Percentiles rank a stretch among this genome's conserved stretches.
Conservation (phyloP, 2,797 vertebrate species). For the Labeo calbasu region DNA sequence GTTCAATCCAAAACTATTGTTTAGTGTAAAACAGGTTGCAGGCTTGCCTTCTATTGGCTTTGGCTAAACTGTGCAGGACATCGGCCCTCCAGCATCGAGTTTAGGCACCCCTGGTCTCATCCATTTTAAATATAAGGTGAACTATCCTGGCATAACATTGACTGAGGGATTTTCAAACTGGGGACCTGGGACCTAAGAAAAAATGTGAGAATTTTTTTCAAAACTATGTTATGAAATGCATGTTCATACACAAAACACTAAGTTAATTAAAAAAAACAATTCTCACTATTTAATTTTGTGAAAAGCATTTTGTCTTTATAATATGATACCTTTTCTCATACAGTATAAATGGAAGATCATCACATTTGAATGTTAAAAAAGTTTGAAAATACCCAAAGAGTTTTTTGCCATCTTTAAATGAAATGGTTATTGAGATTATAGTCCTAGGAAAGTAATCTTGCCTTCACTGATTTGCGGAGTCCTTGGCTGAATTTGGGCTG, state of each 20-base stretch:
- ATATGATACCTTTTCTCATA: neutral
- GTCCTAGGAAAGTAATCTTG: constrained; percentile 66
- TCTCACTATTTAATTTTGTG: neutral
- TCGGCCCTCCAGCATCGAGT: too few relatives aligned
- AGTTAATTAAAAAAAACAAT: too few relatives aligned
- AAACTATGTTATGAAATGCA: neutral
- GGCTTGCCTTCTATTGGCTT: too few relatives aligned
- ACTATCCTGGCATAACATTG: neutral
- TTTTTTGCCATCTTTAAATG: neutral
- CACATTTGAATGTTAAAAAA: neutral
- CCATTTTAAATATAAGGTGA: neutral
- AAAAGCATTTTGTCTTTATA: neutral
- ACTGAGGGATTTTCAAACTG: neutral
- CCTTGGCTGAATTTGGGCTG: constrained; percentile 84
- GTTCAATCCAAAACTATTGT: too few relatives aligned
- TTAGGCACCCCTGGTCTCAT: neutral
- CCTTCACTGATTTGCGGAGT: constrained; percentile 89
- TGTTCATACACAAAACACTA: neutral
- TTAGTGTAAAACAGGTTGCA: too few relatives aligned
- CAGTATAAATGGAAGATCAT: neutral
- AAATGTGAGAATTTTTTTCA: neutral
- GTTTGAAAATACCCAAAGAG: neutral
- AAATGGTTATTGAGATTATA: neutral
- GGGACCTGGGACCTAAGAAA: neutral
- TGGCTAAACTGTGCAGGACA: too few relatives aligned